Percentiles rank a stretch among this genome's conserved stretches.
Conservation (phyloP, 2,888 invertebrate species). For the Latrodectus elegans region DNA sequence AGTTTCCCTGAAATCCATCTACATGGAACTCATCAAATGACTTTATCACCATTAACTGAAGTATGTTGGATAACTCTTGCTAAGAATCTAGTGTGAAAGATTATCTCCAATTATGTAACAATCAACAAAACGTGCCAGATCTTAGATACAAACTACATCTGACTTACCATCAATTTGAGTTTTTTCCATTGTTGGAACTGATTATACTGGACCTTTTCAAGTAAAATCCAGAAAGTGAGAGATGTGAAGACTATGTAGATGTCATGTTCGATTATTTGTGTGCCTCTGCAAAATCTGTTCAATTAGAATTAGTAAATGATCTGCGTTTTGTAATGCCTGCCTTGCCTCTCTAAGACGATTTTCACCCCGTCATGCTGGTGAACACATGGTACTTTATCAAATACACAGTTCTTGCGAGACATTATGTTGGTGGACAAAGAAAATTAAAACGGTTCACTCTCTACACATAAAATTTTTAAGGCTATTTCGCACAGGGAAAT, state of each 20-base stretch:
- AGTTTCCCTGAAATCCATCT: background rate
- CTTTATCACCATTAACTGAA: background rate
- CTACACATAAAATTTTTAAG: background rate
- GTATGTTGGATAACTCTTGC: background rate
- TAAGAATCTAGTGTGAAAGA: background rate
- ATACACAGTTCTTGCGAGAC: background rate
- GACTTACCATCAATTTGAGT: background rate
- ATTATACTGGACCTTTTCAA: background rate
- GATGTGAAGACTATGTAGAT: background rate
- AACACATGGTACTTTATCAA: background rate
- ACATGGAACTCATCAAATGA: background rate
- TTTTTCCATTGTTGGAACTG: background rate
- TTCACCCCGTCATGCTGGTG: background rate
- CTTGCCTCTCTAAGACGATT: background rate
- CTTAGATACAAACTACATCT: background rate
- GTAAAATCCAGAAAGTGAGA: background rate
- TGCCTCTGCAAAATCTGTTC: background rate
- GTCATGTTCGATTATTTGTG: background rate
- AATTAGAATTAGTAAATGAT: background rate
- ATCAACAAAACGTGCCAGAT: background rate
- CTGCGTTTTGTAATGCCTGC: background rate
- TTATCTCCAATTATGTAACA: background rate
- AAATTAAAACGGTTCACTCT: background rate
- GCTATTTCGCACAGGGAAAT: background rate
- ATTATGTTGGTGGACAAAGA: background rate